phyloP scores from a whole-genome alignment of 2,797 vertebrate genomes.

The Channallabes apus region DNA sequence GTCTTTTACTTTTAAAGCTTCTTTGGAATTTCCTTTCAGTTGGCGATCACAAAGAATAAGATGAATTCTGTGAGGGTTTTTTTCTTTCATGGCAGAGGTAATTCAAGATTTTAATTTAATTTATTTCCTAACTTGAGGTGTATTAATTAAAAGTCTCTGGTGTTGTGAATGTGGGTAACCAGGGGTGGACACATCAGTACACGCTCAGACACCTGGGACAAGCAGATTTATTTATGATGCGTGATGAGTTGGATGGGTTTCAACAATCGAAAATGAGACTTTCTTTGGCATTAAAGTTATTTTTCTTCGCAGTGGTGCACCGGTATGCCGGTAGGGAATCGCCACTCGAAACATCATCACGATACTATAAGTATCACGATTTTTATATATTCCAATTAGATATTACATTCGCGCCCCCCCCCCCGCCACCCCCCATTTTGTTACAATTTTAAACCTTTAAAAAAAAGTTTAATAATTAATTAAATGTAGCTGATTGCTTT shows the following conservation, averaged over 20 bases:
- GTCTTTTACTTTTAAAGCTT: background rate
- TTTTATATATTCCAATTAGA: too few species aligned
- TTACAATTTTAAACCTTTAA: too few species aligned
- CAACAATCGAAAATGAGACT: background rate
- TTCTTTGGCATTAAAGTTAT: background rate
- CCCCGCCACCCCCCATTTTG: too few species aligned
- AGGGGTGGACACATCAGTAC: background rate
- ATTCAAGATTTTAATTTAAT: background rate
- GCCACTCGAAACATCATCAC: too few species aligned
- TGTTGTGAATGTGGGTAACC: background rate
- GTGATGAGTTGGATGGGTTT: background rate
- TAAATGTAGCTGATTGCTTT: too few species aligned
- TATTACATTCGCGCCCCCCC: too few species aligned
- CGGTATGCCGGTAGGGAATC: background rate
- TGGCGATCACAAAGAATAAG: background rate
- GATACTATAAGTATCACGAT: too few species aligned
- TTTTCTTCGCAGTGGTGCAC: background rate
- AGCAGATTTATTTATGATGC: background rate
- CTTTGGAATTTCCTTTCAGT: background rate
- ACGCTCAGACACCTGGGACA: background rate
- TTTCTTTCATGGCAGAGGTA: background rate
- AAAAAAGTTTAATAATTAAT: too few species aligned
- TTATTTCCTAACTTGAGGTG: background rate
- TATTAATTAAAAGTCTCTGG: background rate
- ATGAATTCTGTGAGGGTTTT: background rate